Conservation (phyloP, 2,888 invertebrate genomes). For the Geotrupes spiniger region DNA sequence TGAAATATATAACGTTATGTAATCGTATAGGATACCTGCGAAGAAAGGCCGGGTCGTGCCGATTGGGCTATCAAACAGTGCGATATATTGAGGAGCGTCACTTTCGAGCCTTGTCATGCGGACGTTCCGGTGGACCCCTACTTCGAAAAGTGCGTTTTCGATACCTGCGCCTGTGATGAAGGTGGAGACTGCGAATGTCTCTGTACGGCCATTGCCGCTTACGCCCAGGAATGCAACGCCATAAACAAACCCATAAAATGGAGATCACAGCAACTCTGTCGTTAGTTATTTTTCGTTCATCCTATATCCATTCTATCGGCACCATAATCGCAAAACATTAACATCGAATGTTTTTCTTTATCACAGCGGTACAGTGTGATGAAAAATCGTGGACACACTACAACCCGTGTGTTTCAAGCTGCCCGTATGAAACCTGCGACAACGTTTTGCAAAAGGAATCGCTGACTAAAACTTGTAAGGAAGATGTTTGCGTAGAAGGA, state of each 20-base stretch:
- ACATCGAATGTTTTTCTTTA: no score
- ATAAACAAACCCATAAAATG: slow-evolving; percentile 77
- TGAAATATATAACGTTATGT: no score
- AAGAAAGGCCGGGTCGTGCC: slow-evolving; percentile 69
- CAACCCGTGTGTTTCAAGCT: slow-evolving; percentile 77
- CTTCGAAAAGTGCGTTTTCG: slow-evolving; percentile 74
- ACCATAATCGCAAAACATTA: no score
- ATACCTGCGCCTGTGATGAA: slow-evolving; percentile 85
- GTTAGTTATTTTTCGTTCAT: no score
- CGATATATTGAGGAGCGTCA: slow-evolving; percentile 66
- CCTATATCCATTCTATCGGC: no score
- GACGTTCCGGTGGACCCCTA: slow-evolving; percentile 73
- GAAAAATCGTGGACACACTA: slow-evolving; percentile 76
- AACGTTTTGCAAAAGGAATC: slow-evolving; percentile 66
- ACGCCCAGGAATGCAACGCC: slow-evolving; percentile 78
- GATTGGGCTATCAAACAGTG: slow-evolving; percentile 80
- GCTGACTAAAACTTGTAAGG: slow-evolving; percentile 63
- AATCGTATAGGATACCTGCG: slow-evolving; percentile 66
- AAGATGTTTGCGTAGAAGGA: slow-evolving; percentile 80
- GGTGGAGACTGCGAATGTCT: slow-evolving; percentile 89
- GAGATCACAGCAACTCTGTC: slow-evolving; percentile 79
- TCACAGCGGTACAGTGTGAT: slow-evolving; percentile 83
- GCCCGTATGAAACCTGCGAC: slow-evolving; percentile 82
- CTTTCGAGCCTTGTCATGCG: slow-evolving; percentile 74
- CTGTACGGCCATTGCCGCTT: slow-evolving; percentile 85